Conservation (phyloP, 2,888 invertebrate genomes). For the Ennomos quercinarius region DNA sequence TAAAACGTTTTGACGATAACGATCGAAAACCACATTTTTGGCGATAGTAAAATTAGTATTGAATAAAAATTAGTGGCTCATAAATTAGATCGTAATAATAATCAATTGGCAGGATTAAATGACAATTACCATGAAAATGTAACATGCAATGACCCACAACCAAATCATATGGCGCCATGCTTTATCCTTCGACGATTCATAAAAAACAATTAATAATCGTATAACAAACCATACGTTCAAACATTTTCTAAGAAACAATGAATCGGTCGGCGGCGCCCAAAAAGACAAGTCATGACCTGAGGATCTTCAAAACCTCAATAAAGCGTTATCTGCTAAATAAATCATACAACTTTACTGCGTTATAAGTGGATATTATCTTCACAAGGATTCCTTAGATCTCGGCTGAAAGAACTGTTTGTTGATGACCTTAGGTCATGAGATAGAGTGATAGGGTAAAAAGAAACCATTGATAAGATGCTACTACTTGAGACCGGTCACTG, state of each 20-base stretch:
- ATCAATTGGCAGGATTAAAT: too few relatives aligned
- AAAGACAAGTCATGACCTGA: slow-evolving; percentile 31
- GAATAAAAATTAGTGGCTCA: too few relatives aligned
- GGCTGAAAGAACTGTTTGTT: slow-evolving; percentile 59
- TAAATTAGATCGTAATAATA: too few relatives aligned
- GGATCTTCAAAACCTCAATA: slow-evolving; percentile 43
- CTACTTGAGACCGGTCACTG: slow-evolving; percentile 19
- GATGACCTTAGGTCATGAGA: slow-evolving; percentile 64
- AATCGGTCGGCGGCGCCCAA: slow-evolving; percentile 18
- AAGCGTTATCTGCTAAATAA: slow-evolving; percentile 67
- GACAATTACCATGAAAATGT: too few relatives aligned
- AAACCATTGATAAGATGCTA: slow-evolving; percentile 29
- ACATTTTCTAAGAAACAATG: slow-evolving; percentile 17
- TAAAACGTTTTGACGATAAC: too few relatives aligned
- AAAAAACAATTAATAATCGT: background rate
- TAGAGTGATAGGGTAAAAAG: slow-evolving; percentile 44
- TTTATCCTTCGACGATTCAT: background rate
- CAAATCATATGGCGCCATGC: slow-evolving; percentile 5
- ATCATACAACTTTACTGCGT: slow-evolving; percentile 72
- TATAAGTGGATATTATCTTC: slow-evolving; percentile 76
- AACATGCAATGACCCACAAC: too few relatives aligned
- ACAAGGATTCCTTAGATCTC: slow-evolving; percentile 64
- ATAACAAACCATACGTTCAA: slow-evolving; percentile 11
- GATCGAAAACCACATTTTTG: too few relatives aligned
- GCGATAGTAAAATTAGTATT: too few relatives aligned